These are phyloP conservation scores for Trachops cirrhosus DNA, from an alignment of 2,797 vertebrate genomes.

Conservation along the genomic window DNA sequence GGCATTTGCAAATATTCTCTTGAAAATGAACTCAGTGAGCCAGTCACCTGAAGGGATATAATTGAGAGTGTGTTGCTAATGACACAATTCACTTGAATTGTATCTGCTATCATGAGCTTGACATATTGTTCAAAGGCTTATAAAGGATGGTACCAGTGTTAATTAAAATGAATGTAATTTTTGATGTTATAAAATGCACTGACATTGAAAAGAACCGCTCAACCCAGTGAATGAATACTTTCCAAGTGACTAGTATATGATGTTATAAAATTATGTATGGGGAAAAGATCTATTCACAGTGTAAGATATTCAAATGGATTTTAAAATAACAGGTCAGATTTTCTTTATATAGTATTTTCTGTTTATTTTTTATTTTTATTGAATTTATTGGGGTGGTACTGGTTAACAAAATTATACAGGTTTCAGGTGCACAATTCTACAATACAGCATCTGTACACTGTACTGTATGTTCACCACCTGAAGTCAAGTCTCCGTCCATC, in stretches of 20 bases:
- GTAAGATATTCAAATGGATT: not conserved
- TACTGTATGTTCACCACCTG: too few relatives aligned
- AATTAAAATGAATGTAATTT: not conserved
- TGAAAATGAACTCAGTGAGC: not conserved
- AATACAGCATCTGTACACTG: not conserved
- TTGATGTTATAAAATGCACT: not conserved
- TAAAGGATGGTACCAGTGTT: not conserved
- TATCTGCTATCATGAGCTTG: not conserved
- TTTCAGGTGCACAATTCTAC: not conserved
- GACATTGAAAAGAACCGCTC: not conserved
- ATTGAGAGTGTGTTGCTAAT: not conserved
- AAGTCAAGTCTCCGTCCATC: not conserved
- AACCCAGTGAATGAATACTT: not conserved
- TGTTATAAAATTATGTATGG: not conserved
- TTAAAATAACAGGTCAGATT: not conserved
- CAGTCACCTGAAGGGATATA: not conserved
- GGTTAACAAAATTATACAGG: not conserved
- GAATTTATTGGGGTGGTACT: not conserved
- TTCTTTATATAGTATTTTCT: not conserved
- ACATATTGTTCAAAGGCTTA: not conserved
- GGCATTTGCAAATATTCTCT: not conserved
- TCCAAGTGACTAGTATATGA: not conserved
- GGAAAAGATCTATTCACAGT: not conserved
- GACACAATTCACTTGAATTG: not conserved
- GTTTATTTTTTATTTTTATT: not conserved